Evolutionary conservation across 1,140 invertebrate genomes (phyloP).

Genomic region (Sarcophaga peregrina): DNA sequence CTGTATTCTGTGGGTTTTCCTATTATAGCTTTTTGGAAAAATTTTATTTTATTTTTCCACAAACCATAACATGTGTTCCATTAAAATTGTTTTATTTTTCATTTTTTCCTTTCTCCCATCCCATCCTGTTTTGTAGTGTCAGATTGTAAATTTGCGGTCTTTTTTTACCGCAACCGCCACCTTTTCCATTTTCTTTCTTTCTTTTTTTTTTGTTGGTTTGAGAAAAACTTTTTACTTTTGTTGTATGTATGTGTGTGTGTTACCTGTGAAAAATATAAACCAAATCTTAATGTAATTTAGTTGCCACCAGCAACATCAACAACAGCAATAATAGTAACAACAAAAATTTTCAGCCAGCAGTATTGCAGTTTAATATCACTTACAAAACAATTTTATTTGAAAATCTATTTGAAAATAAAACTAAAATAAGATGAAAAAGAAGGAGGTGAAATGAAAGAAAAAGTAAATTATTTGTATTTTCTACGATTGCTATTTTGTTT

Average conservation of each 20-base stretch:
- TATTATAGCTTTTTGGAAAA: too few relatives aligned
- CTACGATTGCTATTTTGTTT: neutral
- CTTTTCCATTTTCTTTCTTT: neutral
- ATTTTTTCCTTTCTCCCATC: neutral
- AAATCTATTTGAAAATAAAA: neutral
- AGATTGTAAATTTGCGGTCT: neutral
- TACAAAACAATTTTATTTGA: constrained; percentile 16
- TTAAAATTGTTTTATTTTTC: neutral
- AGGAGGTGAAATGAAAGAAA: neutral
- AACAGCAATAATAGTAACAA: too few relatives aligned
- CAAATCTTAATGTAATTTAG: constrained; percentile 21
- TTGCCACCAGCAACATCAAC: constrained; percentile 6
- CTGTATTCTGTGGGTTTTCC: too few relatives aligned
- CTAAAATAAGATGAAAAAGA: neutral
- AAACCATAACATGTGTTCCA: constrained; percentile 18
- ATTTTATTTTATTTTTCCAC: neutral
- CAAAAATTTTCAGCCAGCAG: too few relatives aligned
- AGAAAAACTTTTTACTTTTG: constrained; percentile 1
- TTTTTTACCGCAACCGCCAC: neutral
- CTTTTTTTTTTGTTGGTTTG: neutral
- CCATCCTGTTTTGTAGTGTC: too few relatives aligned
- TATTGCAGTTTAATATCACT: constrained; percentile 6
- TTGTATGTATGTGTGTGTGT: neutral
- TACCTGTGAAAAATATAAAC: constrained; percentile 15
- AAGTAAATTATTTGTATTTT: neutral